Percentiles rank a stretch among this genome's conserved stretches.
phyloP scores from a whole-genome alignment of 2,888 invertebrate species.

The Apotomis capreana region DNA sequence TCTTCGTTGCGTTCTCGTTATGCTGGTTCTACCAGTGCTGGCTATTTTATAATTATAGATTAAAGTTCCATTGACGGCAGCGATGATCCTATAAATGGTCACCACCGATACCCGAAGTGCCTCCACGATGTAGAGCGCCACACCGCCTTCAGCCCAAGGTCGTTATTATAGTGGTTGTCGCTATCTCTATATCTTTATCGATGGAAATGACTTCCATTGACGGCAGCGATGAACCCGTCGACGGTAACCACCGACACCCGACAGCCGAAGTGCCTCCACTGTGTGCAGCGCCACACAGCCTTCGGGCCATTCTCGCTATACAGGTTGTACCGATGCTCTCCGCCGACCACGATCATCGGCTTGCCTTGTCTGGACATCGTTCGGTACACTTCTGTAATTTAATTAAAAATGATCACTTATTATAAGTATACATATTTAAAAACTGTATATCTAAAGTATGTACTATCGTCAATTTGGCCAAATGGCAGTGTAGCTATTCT shows the following conservation, averaged over 20 bases:
- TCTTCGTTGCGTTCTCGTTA: too few relatives aligned
- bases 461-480: too few relatives aligned
- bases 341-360: constrained; percentile 51
- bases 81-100: too few relatives aligned
- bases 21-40: too few relatives aligned
- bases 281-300: constrained; percentile 43
- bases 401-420: not conserved
- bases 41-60: too few relatives aligned
- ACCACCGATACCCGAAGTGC: not conserved
- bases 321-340: constrained; percentile 49
- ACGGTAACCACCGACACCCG: constrained; percentile 36
- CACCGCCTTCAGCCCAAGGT: too few relatives aligned
- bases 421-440: not conserved
- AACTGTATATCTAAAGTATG: too few relatives aligned
- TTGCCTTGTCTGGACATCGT: constrained; percentile 46
- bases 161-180: too few relatives aligned
- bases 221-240: constrained; percentile 24
- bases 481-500: too few relatives aligned
- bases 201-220: constrained; percentile 3
- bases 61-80: too few relatives aligned
- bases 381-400: constrained; percentile 29
- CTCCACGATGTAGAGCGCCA: not conserved
- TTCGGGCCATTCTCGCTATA: constrained; percentile 43
- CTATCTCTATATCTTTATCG: not conserved
- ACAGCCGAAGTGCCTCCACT: constrained; percentile 27